Evolutionary conservation across 2,113 vertebrate species (phyloP), one percentile per base, ranked within the genome.

Genomic region (Tretioscincus oriximinensis): DNA sequence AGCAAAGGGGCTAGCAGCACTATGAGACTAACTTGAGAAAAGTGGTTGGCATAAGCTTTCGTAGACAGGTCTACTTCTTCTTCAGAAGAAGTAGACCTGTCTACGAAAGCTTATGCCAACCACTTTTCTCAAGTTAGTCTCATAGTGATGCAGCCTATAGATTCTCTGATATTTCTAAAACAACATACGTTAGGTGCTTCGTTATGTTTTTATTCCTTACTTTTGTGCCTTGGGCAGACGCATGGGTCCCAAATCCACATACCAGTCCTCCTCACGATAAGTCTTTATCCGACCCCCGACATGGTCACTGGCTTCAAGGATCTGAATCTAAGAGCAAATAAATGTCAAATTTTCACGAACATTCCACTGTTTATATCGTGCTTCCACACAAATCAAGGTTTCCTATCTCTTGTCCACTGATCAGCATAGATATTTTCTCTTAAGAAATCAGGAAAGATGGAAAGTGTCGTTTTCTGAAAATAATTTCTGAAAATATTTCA

Each of bases 251-350:
- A 81, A 0, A 24, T 81, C 80, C 22, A 81, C 35, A 16, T 69
- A 81, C 80, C 80, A 81, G 51, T 69, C 80, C 2, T 76, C 7
- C 41, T 81, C 65, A 29, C 80, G 73, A 11, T 81, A 47, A 9
- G 80, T 81, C 20, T 69, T 81, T 47, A 81, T 76, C 64, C 80
- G 64, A 6, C 80, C 80, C 22, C 73, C 80, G 5, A 76, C 73
- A 7, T 8, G 65, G 51, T 81, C 66, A 63, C 73, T 81, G 65
- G 73, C 80, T 81, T 81, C 80, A 51, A 81, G 22, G 47, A 81
- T 61, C 26, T 47, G 31, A 69, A 81, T 73, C 80, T 81, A 76
- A 65, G 65, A 76, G 61, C 4, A 76, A 76, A 60, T 31, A 5
- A 5, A 66, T 29, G n/a, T 5, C 9, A 58, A 1, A 9, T 26